phyloP scores from a whole-genome alignment of 1,140 invertebrate genomes.

The Apis dorsata region DNA sequence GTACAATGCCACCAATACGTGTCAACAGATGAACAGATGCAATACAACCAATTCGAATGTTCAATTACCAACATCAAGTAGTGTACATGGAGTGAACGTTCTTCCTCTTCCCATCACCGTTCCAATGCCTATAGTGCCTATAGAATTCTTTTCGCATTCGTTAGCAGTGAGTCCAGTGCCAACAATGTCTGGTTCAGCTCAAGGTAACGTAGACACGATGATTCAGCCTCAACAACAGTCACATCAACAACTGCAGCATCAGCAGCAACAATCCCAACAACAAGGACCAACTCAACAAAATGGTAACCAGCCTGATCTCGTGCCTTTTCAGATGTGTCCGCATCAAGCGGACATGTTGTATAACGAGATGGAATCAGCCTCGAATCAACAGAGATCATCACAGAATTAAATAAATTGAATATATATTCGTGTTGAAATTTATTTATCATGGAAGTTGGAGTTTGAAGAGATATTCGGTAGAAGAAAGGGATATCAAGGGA shows the following conservation, averaged over 20 bases:
- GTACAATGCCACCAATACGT: slow-evolving; percentile 71
- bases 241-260: slow-evolving; percentile 52
- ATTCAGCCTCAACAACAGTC: slow-evolving; percentile 64
- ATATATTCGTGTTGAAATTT: not conserved
- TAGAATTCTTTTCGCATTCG: slow-evolving; percentile 73
- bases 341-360: slow-evolving; percentile 73
- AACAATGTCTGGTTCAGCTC: slow-evolving; percentile 50
- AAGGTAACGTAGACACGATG: slow-evolving; percentile 68
- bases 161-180: slow-evolving; percentile 60
- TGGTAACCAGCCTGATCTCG: slow-evolving; percentile 63
- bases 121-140: slow-evolving; percentile 72
- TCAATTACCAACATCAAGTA: slow-evolving; percentile 61
- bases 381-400: slow-evolving; percentile 62
- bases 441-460: too few relatives aligned
- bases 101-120: slow-evolving; percentile 73
- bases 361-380: slow-evolving; percentile 67
- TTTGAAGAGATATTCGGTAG: too few relatives aligned
- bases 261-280: slow-evolving; percentile 60
- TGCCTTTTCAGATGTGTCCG: slow-evolving; percentile 73
- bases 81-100: slow-evolving; percentile 69
- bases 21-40: slow-evolving; percentile 63
- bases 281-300: slow-evolving; percentile 57
- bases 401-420: slow-evolving; percentile 54
- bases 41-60: slow-evolving; percentile 71
- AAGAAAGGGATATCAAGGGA: not conserved